phyloP scores from a whole-genome alignment of 2,113 vertebrate species.

The Pteropus alecto region DNA sequence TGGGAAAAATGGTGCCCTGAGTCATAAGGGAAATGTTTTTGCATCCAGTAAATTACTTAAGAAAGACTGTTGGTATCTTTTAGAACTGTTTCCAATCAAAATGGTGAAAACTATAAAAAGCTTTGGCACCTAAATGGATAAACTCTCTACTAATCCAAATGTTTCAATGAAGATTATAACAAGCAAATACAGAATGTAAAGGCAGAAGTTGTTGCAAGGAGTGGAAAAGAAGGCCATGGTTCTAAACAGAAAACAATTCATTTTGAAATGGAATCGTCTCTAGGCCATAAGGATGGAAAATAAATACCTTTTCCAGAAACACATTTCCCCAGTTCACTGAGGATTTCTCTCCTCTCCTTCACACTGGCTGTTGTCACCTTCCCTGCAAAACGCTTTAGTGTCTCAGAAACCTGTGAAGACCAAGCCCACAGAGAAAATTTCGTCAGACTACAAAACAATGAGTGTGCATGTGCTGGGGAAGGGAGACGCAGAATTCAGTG shows the following conservation, averaged over 20 bases:
- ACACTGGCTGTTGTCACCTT: slow-evolving; percentile 96
- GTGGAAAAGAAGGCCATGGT: neutral
- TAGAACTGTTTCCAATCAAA: slow-evolving; percentile 25
- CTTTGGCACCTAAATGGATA: neutral
- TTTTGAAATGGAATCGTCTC: neutral
- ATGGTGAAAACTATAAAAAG: neutral
- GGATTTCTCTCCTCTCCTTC: slow-evolving; percentile 93
- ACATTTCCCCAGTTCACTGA: slow-evolving; percentile 91
- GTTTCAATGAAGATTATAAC: neutral
- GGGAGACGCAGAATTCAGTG: neutral
- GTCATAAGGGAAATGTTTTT: neutral
- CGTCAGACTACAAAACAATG: neutral
- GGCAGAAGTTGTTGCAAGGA: neutral
- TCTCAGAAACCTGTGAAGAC: slow-evolving; percentile 90
- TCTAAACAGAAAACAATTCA: neutral
- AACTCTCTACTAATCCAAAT: neutral
- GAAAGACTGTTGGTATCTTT: neutral
- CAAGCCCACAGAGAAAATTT: slow-evolving; percentile 28
- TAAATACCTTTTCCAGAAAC: slow-evolving; percentile 91
- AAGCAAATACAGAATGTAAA: neutral
- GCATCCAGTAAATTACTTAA: neutral
- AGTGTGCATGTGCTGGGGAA: neutral
- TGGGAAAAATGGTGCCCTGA: neutral
- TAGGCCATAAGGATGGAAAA: neutral
- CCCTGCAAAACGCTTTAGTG: slow-evolving; percentile 94